Base-by-base conservation (phyloP, 2,888 invertebrate genomes). In the Yponomeuta malinellus region DNA sequence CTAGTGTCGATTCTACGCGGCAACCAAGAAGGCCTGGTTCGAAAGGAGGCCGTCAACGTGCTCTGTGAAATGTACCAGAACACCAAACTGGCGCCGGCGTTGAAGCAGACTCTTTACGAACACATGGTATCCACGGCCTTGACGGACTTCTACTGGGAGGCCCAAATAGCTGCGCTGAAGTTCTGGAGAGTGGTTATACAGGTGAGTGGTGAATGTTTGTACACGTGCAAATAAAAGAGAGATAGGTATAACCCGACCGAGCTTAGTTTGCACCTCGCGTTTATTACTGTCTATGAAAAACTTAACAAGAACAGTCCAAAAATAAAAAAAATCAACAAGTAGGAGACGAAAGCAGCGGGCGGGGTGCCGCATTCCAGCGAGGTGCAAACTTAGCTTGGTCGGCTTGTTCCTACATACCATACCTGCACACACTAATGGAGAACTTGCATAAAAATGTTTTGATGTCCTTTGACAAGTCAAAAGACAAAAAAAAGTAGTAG, bases 111-210 rank as follows among this genome's bases (percentile, higher is more conserved):
- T 0, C 85, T 96, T 5, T 95, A 94, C 77, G 93, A 93, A 48
- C 93, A 94, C 5, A 95, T 96, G 93, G 93, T 94, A 0, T 91
- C 93, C 15, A 94, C 95, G 1, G 94, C 95, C 0, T 92, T 95
- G 0, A 89, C 93, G 10, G 97, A 97, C 82, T 93, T 96, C 72
- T 95, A 97, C 79, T 96, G 97, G 96, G 97, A 97, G 82, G 96
- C 96, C 0, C 96, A 96, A 83, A 87, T 95, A 0, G 94, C 93
- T 71, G 95, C 96, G 0, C 81, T 97, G 1, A 89, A 93, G 72
- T 97, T 96, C 78, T 97, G 97, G 96, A 93, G 93, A 71, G 87
- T 93, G 12, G 95, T 95, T 33, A 95, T 96, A 67, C 52, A 59
- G 15, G 52, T 59, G 52, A 15, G 52, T 59, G 15, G 52, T 43